Base-by-base conservation (phyloP, 2,888 invertebrate genomes). In the Drosophila ezoana region DNA sequence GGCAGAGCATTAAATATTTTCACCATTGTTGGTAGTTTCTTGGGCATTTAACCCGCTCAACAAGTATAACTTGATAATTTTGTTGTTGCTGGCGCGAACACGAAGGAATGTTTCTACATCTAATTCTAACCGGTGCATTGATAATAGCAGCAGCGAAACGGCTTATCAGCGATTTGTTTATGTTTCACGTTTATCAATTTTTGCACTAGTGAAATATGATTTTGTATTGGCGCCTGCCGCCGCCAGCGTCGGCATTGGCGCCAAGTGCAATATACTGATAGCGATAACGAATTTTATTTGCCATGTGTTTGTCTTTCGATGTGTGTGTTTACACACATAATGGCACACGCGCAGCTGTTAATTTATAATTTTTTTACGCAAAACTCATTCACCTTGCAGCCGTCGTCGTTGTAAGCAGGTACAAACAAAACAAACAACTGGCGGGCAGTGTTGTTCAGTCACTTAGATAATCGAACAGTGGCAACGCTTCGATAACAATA, bases 111-210 rank as follows among this genome's bases (percentile, higher is more conserved):
- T 73, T 49, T 58, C 64, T 56, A 40, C 61, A 65, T 64, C n/a
- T n/a, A n/a, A n/a, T n/a, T n/a, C n/a, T n/a, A 48, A 56, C 75
- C 77, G 86, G 81, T 74, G 77, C 72, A 82, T 79, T 85, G 83
- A 88, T 88, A 81, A 60, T 54, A 47, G 43, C 49, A 32, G 43
- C 41, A 44, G 53, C 57, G 43, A 32, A 59, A 47, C 62, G 45
- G 59, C 81, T 88, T 83, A 88, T 86, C 87, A 75, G 45, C 72
- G 60, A 57, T 85, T 85, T 84, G 83, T 84, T 84, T 84, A 84
- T 83, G 83, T 88, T 84, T 83, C 63, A 62, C 80, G 33, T 77
- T 82, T 86, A 71, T 86, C 69, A 82, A 77, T 82, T 73, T 87
- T 71, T 72, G 65, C 70, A 43, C 63, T 71, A 62, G 40, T 60